phyloP scores from a whole-genome alignment of 2,797 vertebrate genomes.

The Sebastes alutus region DNA sequence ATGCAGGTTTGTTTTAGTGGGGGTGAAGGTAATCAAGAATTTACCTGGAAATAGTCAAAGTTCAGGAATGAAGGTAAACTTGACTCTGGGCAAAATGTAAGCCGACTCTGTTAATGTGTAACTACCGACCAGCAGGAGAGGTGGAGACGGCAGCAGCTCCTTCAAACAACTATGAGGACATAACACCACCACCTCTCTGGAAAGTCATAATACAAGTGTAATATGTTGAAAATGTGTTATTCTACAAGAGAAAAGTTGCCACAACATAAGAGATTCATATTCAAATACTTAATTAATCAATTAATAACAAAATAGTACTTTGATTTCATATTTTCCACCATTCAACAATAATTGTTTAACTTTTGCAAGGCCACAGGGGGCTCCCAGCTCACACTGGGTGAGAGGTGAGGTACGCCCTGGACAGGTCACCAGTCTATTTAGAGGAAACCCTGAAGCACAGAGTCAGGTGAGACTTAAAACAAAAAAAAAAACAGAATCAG shows the following conservation, averaged over 20 bases:
- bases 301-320: too few species aligned
- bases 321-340: too few species aligned
- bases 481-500: too few species aligned
- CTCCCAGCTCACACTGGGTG: not conserved
- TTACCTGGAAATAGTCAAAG: slow-evolving; percentile 9
- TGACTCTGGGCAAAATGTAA: slow-evolving; percentile 25
- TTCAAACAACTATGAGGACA: not conserved
- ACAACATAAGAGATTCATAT: not conserved
- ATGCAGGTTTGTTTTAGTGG: slow-evolving; percentile 20
- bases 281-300: not conserved
- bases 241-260: too few species aligned
- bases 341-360: too few species aligned
- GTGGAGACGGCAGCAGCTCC: not conserved
- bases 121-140: slow-evolving; percentile 37
- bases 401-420: not conserved
- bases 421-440: not conserved
- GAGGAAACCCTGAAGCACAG: not conserved
- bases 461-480: not conserved
- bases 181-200: not conserved
- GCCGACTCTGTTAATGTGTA: slow-evolving; percentile 75
- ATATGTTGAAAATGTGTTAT: too few species aligned
- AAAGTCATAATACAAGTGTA: not conserved
- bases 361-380: not conserved
- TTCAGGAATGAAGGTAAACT: slow-evolving; percentile 61
- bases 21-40: not conserved